Conservation (phyloP, 2,113 vertebrate species). For the Bubo scandiacus region DNA sequence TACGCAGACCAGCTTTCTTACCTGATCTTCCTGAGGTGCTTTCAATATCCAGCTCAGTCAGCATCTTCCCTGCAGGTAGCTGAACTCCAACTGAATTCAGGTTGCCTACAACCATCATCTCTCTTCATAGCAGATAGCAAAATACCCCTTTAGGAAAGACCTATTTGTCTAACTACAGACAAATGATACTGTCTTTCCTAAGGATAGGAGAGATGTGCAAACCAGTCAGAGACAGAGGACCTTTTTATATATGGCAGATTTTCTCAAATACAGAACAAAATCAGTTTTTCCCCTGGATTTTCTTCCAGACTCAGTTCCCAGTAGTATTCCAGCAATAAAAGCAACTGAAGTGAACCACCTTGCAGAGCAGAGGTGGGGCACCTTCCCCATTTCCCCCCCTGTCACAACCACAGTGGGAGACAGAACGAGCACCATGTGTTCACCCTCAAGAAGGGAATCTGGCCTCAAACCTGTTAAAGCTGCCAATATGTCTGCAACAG, state of each 20-base stretch:
- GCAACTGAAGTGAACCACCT: not conserved
- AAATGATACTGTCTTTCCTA: not conserved
- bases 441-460: not conserved
- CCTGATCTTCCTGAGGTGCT: not conserved
- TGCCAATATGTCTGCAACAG: not conserved
- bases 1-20: not conserved
- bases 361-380: not conserved
- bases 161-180: not conserved
- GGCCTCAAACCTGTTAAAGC: not conserved
- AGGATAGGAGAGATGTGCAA: not conserved
- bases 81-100: not conserved
- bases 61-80: not conserved
- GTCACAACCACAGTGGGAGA: not conserved
- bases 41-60: not conserved
- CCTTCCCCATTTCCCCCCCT: not conserved
- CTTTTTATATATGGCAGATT: not conserved
- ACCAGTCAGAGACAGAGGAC: not conserved
- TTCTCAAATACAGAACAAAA: not conserved
- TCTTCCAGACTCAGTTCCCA: not conserved
- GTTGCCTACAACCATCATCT: not conserved
- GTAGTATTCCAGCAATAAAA: not conserved
- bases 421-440: not conserved
- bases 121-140: not conserved
- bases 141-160: not conserved
- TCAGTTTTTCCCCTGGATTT: not conserved